These are phyloP conservation scores for Aphis gossypii DNA, from an alignment of 1,140 invertebrate genomes.

Conservation along the genomic window DNA sequence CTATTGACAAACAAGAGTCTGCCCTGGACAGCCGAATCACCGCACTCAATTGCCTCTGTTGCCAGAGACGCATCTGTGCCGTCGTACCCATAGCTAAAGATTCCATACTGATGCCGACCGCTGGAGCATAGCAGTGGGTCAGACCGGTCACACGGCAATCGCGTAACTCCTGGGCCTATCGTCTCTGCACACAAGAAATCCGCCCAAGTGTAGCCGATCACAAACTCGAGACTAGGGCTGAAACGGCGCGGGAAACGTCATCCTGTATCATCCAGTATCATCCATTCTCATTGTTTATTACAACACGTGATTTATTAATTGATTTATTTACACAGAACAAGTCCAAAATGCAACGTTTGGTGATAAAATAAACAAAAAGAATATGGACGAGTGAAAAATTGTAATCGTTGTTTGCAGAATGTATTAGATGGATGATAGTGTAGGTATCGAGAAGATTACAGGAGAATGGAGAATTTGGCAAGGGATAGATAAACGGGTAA, in stretches of 20 bases:
- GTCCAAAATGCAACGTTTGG: background rate
- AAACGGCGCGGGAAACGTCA: background rate
- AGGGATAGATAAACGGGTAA: no score
- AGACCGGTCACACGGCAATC: background rate
- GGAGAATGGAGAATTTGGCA: no score
- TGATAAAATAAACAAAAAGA: background rate
- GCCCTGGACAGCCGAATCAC: background rate
- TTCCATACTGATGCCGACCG: background rate
- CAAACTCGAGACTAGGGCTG: background rate
- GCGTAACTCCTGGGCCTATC: no score
- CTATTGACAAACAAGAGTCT: constrained; percentile 6
- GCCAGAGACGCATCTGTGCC: background rate
- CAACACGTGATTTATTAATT: background rate
- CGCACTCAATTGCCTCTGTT: background rate
- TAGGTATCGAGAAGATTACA: no score
- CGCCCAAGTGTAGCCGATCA: background rate
- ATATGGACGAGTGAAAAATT: background rate
- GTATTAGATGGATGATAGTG: background rate
- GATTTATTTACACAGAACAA: background rate
- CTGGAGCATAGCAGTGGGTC: background rate
- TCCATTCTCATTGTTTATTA: background rate
- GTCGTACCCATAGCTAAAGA: constrained; percentile 13
- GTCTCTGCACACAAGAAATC: background rate
- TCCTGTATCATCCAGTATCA: background rate
- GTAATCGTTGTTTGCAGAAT: background rate